A percentile compares a stretch with the other conserved stretches of the same genome.
Evolutionary conservation across 1,140 invertebrate species (phyloP).

Genomic region (Elysia chlorotica): DNA sequence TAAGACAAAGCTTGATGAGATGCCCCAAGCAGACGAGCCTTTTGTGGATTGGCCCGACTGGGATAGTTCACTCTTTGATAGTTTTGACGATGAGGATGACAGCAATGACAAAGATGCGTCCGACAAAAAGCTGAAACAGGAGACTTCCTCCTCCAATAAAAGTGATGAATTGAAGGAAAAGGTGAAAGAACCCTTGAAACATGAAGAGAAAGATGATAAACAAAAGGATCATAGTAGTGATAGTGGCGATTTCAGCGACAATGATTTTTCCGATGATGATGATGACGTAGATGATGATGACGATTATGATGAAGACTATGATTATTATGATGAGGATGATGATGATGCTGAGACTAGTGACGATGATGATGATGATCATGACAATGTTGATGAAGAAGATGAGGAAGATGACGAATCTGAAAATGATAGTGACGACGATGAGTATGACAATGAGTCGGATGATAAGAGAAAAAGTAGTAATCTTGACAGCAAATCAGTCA

Average conservation of each 20-base stretch:
- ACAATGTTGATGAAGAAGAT: neutral
- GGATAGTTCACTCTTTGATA: slow-evolving; percentile 5
- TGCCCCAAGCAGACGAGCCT: neutral
- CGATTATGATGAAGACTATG: neutral
- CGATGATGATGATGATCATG: neutral
- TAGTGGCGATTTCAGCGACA: too few species aligned
- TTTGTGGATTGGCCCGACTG: slow-evolving; percentile 15
- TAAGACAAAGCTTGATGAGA: too few species aligned
- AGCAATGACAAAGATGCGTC: neutral
- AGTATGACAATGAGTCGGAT: neutral
- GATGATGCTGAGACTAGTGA: neutral
- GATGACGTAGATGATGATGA: neutral
- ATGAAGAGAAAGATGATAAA: neutral
- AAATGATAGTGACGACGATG: neutral
- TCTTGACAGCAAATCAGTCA: too few species aligned
- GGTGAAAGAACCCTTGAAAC: neutral
- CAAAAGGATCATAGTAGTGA: neutral
- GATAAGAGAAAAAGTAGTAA: too few species aligned
- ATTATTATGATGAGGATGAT: neutral
- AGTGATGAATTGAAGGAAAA: neutral
- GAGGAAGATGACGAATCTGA: neutral
- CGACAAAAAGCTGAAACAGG: too few species aligned
- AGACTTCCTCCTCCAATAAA: too few species aligned
- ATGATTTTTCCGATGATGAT: neutral
- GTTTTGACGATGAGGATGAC: slow-evolving; percentile 6